These are phyloP conservation scores for Periplaneta americana DNA, from an alignment of 1,140 invertebrate genomes.

Conservation along the genomic window DNA sequence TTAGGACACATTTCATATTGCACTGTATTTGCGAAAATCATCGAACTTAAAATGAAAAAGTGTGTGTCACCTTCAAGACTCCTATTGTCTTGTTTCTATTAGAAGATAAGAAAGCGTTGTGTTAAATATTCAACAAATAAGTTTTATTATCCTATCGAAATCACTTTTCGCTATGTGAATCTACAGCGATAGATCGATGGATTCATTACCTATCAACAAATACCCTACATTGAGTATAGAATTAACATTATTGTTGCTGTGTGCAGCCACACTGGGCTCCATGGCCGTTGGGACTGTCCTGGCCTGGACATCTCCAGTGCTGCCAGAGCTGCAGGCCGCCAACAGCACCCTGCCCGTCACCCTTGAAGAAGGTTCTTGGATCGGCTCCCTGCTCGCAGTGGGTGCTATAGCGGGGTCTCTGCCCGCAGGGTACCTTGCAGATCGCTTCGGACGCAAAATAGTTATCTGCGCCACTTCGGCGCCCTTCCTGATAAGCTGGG, in stretches of 20 bases:
- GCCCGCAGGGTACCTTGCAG: slow-evolving; percentile 50
- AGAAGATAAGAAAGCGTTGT: too few species aligned
- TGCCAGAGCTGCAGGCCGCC: slow-evolving; percentile 31
- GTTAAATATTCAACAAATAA: too few species aligned
- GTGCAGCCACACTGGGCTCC: slow-evolving; percentile 45
- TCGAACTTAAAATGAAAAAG: too few species aligned
- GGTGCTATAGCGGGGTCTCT: slow-evolving; percentile 48
- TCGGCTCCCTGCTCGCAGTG: slow-evolving; percentile 45
- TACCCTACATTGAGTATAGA: background rate
- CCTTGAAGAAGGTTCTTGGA: slow-evolving; percentile 43
- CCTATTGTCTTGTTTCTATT: too few species aligned
- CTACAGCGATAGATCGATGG: too few species aligned
- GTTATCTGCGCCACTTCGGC: background rate
- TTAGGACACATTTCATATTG: too few species aligned
- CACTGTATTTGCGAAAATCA: too few species aligned
- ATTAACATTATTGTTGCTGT: background rate
- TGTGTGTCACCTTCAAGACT: too few species aligned
- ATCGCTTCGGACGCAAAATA: slow-evolving; percentile 58
- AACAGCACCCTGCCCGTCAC: background rate
- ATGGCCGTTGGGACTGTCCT: slow-evolving; percentile 48
- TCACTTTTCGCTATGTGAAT: too few species aligned
- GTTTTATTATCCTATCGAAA: too few species aligned
- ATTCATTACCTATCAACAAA: background rate
- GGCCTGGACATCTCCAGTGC: slow-evolving; percentile 48
- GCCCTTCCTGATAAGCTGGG: slow-evolving; percentile 1